Evolutionary conservation across 2,113 vertebrate genomes (phyloP), one percentile per base, ranked within the genome.

Genomic region (Amphiprion percula): DNA sequence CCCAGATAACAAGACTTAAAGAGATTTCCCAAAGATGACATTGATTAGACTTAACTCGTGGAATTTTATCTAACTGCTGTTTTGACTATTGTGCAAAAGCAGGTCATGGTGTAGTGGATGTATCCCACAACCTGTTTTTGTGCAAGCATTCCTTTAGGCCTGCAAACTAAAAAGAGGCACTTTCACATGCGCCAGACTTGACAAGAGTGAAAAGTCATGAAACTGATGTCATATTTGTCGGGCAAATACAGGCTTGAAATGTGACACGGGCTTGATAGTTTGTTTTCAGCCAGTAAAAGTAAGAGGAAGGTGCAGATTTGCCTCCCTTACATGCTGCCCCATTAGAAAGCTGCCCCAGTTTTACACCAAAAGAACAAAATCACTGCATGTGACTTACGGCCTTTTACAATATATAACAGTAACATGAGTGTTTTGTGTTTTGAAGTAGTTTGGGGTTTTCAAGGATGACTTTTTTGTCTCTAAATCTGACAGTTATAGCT

Each of bases 241-340:
- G 66, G 61, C 82, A 91, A 91, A 93, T 66, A 73, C 60, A 77
- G 64, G 61, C 74, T 77, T 47, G 74, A 87, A 91, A 90, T 80
- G 86, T 92, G 56, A 85, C 88, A 75, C 76, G 23, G 71, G 59
- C 10, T 54, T 83, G 89, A 67, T 56, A 75, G 59, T 76, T 90
- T 67, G 69, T 74, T 88, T 83, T 82, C 17, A 64, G 72, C 76
- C 82, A 69, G 24, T 83, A 84, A 87, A 88, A 74, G 49, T 77
- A 21, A 82, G 85, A 81, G 72, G 44, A 54, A 54, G 61, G 88
- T 66, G 82, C 80, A 72, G 80, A 68, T 72, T 64, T 62, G 28
- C 30, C 24, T 28, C 10, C 4, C 28, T 69, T 21, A 62, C 49
- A 47, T 65, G 46, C 17, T 21, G 33, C 41, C 59, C 16, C 54